Percentiles rank a stretch among this genome's conserved stretches.
Conservation (phyloP, 2,888 invertebrate species). For the Drosophila formosana region DNA sequence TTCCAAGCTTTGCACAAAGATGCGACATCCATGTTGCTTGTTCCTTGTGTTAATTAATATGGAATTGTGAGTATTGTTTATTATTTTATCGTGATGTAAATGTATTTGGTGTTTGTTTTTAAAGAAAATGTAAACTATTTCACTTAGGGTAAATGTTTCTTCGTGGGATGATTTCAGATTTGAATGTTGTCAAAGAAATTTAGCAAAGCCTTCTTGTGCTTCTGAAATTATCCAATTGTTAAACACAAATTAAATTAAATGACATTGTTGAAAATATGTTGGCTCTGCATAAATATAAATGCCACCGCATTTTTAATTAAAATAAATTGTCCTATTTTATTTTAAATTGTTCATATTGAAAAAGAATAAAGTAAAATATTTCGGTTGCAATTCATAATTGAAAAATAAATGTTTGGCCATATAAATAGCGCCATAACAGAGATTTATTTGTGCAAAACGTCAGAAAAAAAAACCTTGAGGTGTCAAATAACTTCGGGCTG, state of each 20-base stretch:
- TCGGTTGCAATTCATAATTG: not conserved
- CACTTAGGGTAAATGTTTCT: not conserved
- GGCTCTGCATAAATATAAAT: too few relatives aligned
- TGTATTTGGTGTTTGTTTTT: conserved; percentile 11
- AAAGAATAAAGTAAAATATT: not conserved
- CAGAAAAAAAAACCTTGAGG: conserved; percentile 9
- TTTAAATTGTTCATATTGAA: too few relatives aligned
- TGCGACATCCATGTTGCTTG: conserved; percentile 17
- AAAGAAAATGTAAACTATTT: conserved; percentile 13
- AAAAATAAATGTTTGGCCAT: not conserved
- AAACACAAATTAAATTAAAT: too few relatives aligned
- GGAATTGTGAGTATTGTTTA: conserved; percentile 17
- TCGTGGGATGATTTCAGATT: not conserved
- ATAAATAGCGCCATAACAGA: not conserved
- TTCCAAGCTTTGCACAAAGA: conserved; percentile 29
- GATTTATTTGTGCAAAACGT: conserved; percentile 1
- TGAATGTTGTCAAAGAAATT: not conserved
- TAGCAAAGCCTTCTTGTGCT: not conserved
- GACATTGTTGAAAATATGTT: too few relatives aligned
- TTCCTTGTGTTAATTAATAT: not conserved
- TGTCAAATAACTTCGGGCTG: conserved; percentile 38
- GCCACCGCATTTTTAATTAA: too few relatives aligned
- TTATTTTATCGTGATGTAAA: not conserved
- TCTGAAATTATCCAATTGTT: not conserved
- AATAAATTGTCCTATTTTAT: not conserved